Evolutionary conservation across 2,797 vertebrate genomes (phyloP).

Genomic region (Mormyrops boulengeri): DNA sequence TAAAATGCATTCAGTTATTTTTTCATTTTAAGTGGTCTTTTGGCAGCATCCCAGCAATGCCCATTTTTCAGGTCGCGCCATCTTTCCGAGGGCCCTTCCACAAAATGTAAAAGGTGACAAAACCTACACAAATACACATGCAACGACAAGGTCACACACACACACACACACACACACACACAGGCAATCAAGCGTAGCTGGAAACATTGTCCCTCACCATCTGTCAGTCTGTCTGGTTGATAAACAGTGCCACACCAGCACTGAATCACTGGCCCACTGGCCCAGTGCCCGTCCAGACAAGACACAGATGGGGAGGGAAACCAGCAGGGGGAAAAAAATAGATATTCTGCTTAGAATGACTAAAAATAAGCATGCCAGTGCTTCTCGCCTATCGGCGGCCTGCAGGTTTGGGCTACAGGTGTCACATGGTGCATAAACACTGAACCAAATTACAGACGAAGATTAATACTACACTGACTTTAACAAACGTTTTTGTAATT

Average conservation of each 20-base stretch:
- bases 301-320: background rate
- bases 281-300: constrained; percentile 11
- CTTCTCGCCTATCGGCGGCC: background rate
- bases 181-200: background rate
- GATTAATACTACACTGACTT: background rate
- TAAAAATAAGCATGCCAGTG: background rate
- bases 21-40: background rate
- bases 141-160: background rate
- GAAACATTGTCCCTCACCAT: constrained; percentile 7
- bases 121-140: background rate
- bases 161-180: background rate
- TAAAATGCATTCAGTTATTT: background rate
- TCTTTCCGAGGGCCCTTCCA: background rate
- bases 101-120: background rate
- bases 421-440: background rate
- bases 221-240: constrained; percentile 14
- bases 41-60: background rate
- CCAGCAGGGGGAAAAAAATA: background rate
- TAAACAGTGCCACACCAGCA: background rate
- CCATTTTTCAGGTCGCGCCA: background rate
- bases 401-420: background rate
- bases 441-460: background rate
- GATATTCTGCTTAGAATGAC: background rate
- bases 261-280: background rate
- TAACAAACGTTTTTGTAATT: background rate